Evolutionary conservation across 37 sponge, comb jelly and placozoan species (phyloP), one percentile per base, ranked within the genome.

Genomic region (Halichondria panicea): DNA sequence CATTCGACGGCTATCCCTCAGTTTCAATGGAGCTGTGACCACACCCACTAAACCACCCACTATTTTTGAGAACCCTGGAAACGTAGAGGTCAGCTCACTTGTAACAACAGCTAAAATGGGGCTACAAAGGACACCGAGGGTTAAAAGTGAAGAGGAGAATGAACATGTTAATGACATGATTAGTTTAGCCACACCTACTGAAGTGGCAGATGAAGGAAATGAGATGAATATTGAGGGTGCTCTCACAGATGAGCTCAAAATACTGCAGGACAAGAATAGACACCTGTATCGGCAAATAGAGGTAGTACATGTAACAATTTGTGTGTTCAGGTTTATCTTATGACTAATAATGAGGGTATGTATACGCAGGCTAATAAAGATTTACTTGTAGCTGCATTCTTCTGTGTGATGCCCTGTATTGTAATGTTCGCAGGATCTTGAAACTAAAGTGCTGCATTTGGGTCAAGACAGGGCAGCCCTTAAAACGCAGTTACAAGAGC

Each of bases 181-280:
- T 15, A 15, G 15, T n/a, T n/a, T n/a, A n/a, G n/a, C n/a, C n/a
- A n/a, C n/a, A n/a, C n/a, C n/a, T n/a, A n/a, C n/a, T 12, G 77
- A 63, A 32, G 54, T 24, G 7, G 44, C 7, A 13, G 74, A 55
- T 21, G 75, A 61, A 1, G 42, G 66, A 11, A 39, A 28, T 4
- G 89, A 89, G 44, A 35, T 79, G 44, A 64, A 84, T 24, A 79
- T 84, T 37, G 74, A 79, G 56, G 89, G 81, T 18, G 85, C 85
- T 2, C 75, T 89, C 64, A 84, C 89, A 0, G 89, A 89, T 39
- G 89, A 89, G 65, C 80, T 89, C 52, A 81, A 82, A 54, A 35
- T 81, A 4, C 53, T 75, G 28, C 81, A 85, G 59, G 86, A 54
- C 22, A 61, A 38, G 63, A 61, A 75, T 41, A 4, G 48, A 22